A percentile compares a stretch with the other conserved stretches of the same genome.
phyloP scores from a whole-genome alignment of 1,140 invertebrate species.

The Drosophila subpulchrella region DNA sequence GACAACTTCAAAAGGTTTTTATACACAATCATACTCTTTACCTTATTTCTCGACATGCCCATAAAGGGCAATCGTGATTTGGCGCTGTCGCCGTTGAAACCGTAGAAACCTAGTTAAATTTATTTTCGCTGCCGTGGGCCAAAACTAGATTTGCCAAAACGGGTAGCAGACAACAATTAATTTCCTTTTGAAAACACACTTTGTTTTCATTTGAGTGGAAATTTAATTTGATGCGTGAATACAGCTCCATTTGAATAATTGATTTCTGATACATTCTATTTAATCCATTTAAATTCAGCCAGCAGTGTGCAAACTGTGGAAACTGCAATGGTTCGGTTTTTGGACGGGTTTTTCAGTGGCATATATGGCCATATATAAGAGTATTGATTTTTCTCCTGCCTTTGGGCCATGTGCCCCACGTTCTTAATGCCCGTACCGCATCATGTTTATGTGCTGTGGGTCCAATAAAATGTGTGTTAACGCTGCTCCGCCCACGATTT shows the following conservation, averaged over 20 bases:
- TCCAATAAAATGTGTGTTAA: constrained; percentile 73
- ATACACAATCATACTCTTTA: constrained; percentile 1
- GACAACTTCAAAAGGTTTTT: constrained; percentile 71
- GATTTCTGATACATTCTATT: constrained; percentile 11
- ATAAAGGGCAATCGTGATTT: constrained; percentile 47
- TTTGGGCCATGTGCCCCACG: constrained; percentile 19
- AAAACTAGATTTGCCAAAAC: constrained; percentile 47
- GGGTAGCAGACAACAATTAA: constrained; percentile 20
- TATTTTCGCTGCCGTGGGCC: constrained; percentile 24
- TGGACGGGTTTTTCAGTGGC: constrained; percentile 2
- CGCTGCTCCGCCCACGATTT: constrained; percentile 22
- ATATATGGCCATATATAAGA: constrained; percentile 40
- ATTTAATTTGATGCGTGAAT: constrained; percentile 1
- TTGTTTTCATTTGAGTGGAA: constrained; percentile 21
- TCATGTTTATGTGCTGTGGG: constrained; percentile 60
- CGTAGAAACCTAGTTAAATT: constrained; percentile 8
- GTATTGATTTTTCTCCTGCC: constrained; percentile 60
- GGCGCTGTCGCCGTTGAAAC: not conserved
- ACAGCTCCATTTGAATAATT: constrained; percentile 31
- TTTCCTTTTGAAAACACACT: constrained; percentile 9
- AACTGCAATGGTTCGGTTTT: constrained; percentile 6
- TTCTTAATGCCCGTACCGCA: constrained; percentile 45
- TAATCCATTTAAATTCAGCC: constrained; percentile 16
- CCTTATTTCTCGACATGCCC: constrained; percentile 22
- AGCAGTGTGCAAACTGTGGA: not conserved